Evolutionary conservation across 2,113 vertebrate species (phyloP), one percentile per base, ranked within the genome.

Genomic region (Synchiropus splendidus): DNA sequence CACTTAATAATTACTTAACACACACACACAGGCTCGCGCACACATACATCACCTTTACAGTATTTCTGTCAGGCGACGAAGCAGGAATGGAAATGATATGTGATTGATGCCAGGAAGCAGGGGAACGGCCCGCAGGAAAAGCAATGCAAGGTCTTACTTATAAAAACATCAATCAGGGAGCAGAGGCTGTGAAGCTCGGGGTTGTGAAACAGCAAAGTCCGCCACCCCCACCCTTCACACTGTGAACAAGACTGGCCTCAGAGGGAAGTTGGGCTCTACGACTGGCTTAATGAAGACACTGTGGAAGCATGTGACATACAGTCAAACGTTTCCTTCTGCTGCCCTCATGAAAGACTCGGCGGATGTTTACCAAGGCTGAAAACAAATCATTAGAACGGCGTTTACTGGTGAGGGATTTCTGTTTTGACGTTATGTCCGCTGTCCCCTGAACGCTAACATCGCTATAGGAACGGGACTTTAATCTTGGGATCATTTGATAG

Each of bases 1-100:
- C 75, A 78, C 78, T 85, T 80, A 83, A 85, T 87, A 84, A 85
- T 86, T 84, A 84, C 79, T 86, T 82, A 82, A 75, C 77, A 73
- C 77, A 78, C 77, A 75, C 71, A 75, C 41, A 58, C 82, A 83
- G 4, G 8, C 21, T 27, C 21, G 8, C 21, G 17, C 16, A 35
- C 41, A 57, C 82, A 83, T 83, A 80, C 60, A 86, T 85, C 83
- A 86, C 72, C 70, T 72, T 78, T 83, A 86, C 82, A 78, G 82
- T 83, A 83, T 85, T 87, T 79, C 78, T 87, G 81, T 83, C 80
- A 75, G 70, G 67, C 72, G 39, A 72, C 42, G 42, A 64, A 16
- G 33, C 56, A 59, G 77, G 80, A 80, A 84, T 83, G 78, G 74
- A 83, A 87, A 82, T 84, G 84, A 84, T 70, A 54, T 48, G 62